Evolutionary conservation across 2,888 invertebrate genomes (phyloP).

Genomic region (Dioctria rufipes): DNA sequence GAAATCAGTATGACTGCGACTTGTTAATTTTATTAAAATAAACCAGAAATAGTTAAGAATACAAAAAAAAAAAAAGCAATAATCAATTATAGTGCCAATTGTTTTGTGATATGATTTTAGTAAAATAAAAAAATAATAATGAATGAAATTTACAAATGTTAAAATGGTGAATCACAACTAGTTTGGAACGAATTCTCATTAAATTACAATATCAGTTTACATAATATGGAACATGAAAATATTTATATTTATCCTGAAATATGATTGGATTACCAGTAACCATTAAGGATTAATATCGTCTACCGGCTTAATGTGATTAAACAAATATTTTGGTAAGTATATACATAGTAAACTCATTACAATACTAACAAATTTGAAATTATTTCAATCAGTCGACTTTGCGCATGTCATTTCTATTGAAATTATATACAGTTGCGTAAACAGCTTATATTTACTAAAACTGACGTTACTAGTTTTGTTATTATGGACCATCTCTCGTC

Average conservation of each 20-base stretch:
- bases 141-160: too few species aligned
- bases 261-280: slow-evolving; percentile 44
- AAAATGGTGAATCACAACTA: too few species aligned
- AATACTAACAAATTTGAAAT: too few species aligned
- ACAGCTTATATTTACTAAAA: not conserved
- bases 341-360: not conserved
- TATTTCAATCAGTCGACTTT: too few species aligned
- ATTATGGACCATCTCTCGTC: too few species aligned
- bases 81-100: not conserved
- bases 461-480: too few species aligned
- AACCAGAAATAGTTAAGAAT: not conserved
- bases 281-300: slow-evolving; percentile 28
- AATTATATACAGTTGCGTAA: not conserved
- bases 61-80: too few species aligned
- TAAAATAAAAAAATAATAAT: not conserved
- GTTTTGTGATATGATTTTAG: not conserved
- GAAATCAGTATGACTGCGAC: not conserved
- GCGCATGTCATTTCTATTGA: too few species aligned
- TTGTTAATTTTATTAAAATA: too few species aligned
- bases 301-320: slow-evolving; percentile 37
- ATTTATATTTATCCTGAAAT: not conserved
- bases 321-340: slow-evolving; percentile 24
- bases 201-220: too few species aligned
- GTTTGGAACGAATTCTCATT: too few species aligned
- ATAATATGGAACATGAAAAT: too few species aligned